Evolutionary conservation across 2,113 vertebrate species (phyloP).

Genomic region (Stegostoma tigrinum): DNA sequence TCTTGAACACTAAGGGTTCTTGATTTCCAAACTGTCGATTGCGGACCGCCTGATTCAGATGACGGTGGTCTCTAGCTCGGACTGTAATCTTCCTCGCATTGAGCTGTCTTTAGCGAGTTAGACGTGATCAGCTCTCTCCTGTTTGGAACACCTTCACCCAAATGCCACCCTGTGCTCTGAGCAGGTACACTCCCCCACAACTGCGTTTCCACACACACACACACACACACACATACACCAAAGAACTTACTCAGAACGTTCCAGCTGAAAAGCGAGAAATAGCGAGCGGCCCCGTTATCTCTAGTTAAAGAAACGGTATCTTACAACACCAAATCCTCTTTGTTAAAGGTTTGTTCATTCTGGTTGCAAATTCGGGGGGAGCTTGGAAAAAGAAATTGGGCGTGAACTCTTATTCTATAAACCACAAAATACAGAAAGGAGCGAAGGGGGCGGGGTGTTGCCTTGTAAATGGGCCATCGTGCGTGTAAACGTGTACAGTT

Average conservation of each 20-base stretch:
- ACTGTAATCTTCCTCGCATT: too few relatives aligned
- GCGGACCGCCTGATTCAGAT: background rate
- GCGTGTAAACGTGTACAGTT: too few relatives aligned
- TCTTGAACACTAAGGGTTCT: background rate
- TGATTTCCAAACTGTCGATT: background rate
- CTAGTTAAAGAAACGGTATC: background rate
- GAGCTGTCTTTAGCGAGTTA: background rate
- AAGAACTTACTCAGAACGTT: too few relatives aligned
- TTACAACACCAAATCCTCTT: background rate
- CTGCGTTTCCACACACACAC: too few relatives aligned
- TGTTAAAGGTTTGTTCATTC: background rate
- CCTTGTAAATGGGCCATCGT: background rate
- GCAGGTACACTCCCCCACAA: too few relatives aligned
- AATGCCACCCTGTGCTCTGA: too few relatives aligned
- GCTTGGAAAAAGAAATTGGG: background rate
- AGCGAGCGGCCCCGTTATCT: too few relatives aligned
- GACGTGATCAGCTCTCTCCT: background rate
- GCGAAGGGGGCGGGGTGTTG: background rate
- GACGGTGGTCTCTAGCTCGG: too few relatives aligned
- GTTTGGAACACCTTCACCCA: too few relatives aligned
- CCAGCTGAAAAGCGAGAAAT: too few relatives aligned
- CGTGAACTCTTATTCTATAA: background rate
- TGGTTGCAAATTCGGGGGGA: too few relatives aligned
- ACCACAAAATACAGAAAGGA: background rate
- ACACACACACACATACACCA: too few relatives aligned